Evolutionary conservation across 2,888 invertebrate genomes (phyloP).

Genomic region (Epistrophe eligans): DNA sequence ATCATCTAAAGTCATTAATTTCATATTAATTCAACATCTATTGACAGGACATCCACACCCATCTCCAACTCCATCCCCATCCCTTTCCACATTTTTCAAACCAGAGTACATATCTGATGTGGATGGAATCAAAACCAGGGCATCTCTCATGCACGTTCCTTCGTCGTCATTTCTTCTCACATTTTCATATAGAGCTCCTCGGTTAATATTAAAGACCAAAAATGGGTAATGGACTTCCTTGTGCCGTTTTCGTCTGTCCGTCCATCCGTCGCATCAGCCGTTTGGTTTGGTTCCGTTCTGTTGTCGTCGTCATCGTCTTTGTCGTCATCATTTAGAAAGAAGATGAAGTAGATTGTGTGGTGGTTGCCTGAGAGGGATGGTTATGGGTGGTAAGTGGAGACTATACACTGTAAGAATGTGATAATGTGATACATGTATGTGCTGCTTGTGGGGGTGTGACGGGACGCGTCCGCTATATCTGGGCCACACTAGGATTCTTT

Average conservation of each 20-base stretch:
- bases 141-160: conserved; percentile 54
- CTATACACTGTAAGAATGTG: conserved; percentile 67
- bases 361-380: not conserved
- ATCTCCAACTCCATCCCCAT: not conserved
- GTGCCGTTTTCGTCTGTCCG: conserved; percentile 28
- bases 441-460: conserved; percentile 52
- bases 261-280: conserved; percentile 3
- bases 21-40: conserved; percentile 76
- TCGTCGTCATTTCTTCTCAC: conserved; percentile 45
- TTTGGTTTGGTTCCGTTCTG: not conserved
- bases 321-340: conserved; percentile 29
- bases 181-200: conserved; percentile 9
- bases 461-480: conserved; percentile 51
- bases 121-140: conserved; percentile 50
- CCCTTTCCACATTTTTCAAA: no score
- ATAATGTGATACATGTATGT: conserved; percentile 75
- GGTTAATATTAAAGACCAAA: conserved; percentile 34
- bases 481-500: conserved; percentile 59
- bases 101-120: conserved; percentile 6
- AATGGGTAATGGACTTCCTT: conserved; percentile 71
- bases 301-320: conserved; percentile 1
- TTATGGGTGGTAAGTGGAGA: not conserved
- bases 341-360: conserved; percentile 36
- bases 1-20: conserved; percentile 76
- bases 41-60: conserved; percentile 54